Evolutionary conservation across 2,797 vertebrate species (phyloP).

Genomic region (Hyperoplus immaculatus): DNA sequence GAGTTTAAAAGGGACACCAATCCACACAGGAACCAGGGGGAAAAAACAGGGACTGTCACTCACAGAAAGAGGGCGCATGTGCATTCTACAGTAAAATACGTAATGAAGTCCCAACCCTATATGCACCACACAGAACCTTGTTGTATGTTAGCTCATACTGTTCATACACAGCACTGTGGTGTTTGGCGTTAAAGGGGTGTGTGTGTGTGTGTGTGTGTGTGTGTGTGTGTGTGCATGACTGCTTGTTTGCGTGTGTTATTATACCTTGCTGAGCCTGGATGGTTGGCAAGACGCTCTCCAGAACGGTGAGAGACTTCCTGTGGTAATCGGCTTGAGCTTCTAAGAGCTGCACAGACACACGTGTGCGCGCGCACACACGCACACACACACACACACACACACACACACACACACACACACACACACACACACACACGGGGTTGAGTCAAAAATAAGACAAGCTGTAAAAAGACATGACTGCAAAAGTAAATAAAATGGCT

Average conservation of each 20-base stretch:
- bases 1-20: conserved; percentile 30
- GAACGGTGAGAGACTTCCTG: conserved; percentile 97
- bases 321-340: conserved; percentile 99
- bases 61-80: background rate
- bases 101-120: background rate
- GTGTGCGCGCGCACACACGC: conserved; percentile 1
- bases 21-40: conserved; percentile 23
- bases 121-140: background rate
- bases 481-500: conserved; percentile 56
- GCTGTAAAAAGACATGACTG: conserved; percentile 68
- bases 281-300: conserved; percentile 96
- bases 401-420: no score
- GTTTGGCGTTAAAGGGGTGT: conserved; percentile 45
- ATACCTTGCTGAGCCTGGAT: conserved; percentile 98
- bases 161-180: background rate
- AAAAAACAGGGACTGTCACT: conserved; percentile 6
- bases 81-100: conserved; percentile 14
- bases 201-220: conserved; percentile 31
- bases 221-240: conserved; percentile 71
- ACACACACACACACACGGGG: conserved; percentile 7
- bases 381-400: no score
- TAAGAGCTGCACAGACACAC: conserved; percentile 93
- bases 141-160: background rate
- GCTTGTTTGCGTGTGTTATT: conserved; percentile 69
- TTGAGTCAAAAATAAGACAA: conserved; percentile 24